Percentiles rank a stretch among this genome's conserved stretches.
Conservation (phyloP, 2,888 invertebrate species). For the Ochropleura plecta region DNA sequence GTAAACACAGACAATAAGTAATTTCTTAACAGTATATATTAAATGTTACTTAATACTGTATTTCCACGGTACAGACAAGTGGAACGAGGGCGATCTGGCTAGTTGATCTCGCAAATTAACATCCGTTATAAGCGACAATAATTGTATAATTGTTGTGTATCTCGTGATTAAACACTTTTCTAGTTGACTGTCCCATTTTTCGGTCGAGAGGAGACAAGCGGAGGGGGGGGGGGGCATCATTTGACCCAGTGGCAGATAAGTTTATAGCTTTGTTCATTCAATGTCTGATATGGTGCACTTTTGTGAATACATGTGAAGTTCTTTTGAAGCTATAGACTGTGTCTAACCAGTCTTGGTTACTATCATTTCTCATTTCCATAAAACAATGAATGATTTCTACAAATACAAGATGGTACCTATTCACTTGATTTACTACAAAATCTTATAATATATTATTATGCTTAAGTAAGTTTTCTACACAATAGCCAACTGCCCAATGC, state of each 20-base stretch:
- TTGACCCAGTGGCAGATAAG: constrained; percentile 15
- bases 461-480: neutral
- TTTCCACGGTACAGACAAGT: constrained; percentile 65
- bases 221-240: constrained; percentile 8
- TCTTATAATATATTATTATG: neutral
- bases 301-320: neutral
- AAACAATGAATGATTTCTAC: neutral
- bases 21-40: constrained; percentile 58
- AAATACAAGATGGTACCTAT: neutral
- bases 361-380: neutral
- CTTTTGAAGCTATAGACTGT: neutral
- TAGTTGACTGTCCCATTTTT: constrained; percentile 46
- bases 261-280: neutral
- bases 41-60: constrained; percentile 70
- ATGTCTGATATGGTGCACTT: neutral
- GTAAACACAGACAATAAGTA: constrained; percentile 53
- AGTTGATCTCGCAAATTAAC: constrained; percentile 68
- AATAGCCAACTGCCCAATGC: too few relatives aligned
- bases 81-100: constrained; percentile 71
- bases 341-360: neutral
- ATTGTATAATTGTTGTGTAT: constrained; percentile 60
- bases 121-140: constrained; percentile 66
- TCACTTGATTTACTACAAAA: neutral
- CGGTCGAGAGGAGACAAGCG: constrained; percentile 1
- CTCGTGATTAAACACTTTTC: constrained; percentile 50